Base-by-base conservation (phyloP, 2,113 vertebrate species). In the Daboia siamensis region DNA sequence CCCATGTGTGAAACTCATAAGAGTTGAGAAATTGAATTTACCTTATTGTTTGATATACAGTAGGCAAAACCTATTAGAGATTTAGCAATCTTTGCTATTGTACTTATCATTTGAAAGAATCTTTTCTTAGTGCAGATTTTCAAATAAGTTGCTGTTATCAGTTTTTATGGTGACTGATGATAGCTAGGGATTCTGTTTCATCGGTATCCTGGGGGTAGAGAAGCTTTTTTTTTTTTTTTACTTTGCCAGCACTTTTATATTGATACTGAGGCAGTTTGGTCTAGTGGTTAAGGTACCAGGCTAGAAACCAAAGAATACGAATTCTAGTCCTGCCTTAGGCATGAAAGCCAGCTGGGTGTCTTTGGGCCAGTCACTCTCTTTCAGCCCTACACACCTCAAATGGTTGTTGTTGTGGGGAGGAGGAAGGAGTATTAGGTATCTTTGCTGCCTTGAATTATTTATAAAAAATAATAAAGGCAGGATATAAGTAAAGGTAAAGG, bases 121-220 rank as follows among this genome's bases (percentile, higher is more conserved):
- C 93, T 91, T 95, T 95, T 94, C 90, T 51, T 94, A 55, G 61
- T 95, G 95, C 94, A 93, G 92, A 69, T 74, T 93, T 57, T 80
- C 93, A 80, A 39, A 80, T 80, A 80, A 80, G 7, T 80, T 80
- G 74, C 33, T 80, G 44, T 80, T 80, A 80, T 6, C 74, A 80
- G 17, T 80, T 80, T 80, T 44, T 80, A 80, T 80, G 6, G 17
- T 80, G 74, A 33, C 74, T 80, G 33, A 21, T 80, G 6, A 39
- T 80, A 5, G 33, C 74, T 80, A 80, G 7, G 33, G 74, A 44
- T 33, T 74, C 69, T 80, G 69, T 39, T 80, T 80, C 69, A 39
- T 80, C n/a, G 39, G 69, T 17, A 20, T 74, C 69, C 15, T 39
- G n/a, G n/a, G 33, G 33, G 69, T 74, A 74, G 69, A 74, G 15